These are phyloP conservation scores for Chirona hameri DNA, from an alignment of 2,888 invertebrate genomes.

Conservation along the genomic window DNA sequence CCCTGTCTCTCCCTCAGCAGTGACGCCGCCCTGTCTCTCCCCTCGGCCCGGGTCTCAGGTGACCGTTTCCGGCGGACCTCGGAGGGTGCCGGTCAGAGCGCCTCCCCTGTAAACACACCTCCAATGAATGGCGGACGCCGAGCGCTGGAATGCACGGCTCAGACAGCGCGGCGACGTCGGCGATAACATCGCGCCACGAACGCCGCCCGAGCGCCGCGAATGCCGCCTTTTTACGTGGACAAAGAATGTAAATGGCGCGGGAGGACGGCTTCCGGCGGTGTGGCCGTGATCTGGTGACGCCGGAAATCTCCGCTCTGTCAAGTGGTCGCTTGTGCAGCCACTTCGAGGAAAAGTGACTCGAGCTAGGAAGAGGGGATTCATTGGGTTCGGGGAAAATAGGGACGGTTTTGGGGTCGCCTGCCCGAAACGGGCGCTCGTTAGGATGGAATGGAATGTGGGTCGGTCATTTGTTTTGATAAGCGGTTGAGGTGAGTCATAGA, in stretches of 20 bases:
- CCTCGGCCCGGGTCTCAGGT: not conserved
- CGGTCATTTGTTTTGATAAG: too few relatives aligned
- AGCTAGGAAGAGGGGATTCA: too few relatives aligned
- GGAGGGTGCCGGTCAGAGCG: not conserved
- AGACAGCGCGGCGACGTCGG: not conserved
- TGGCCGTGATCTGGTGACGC: not conserved
- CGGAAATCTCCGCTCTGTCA: not conserved
- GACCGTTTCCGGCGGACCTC: not conserved
- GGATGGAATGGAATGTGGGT: too few relatives aligned
- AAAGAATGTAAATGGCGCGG: conserved; percentile 26
- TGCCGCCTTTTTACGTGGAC: not conserved
- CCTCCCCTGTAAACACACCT: not conserved
- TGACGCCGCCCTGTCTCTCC: too few relatives aligned
- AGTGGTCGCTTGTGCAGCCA: not conserved
- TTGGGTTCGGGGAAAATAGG: not conserved
- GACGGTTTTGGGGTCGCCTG: not conserved
- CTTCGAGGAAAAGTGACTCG: not conserved
- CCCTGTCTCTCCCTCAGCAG: too few relatives aligned
- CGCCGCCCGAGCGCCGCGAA: too few relatives aligned
- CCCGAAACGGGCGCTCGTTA: too few relatives aligned
- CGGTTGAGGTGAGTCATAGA: too few relatives aligned
- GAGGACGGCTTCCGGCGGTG: not conserved
- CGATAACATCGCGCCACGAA: not conserved
- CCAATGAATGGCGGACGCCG: not conserved
- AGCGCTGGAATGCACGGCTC: not conserved